Percentiles rank a stretch among this genome's conserved stretches.
Evolutionary conservation across 2,113 vertebrate species (phyloP).

Genomic region (Grammomys dolichurus): DNA sequence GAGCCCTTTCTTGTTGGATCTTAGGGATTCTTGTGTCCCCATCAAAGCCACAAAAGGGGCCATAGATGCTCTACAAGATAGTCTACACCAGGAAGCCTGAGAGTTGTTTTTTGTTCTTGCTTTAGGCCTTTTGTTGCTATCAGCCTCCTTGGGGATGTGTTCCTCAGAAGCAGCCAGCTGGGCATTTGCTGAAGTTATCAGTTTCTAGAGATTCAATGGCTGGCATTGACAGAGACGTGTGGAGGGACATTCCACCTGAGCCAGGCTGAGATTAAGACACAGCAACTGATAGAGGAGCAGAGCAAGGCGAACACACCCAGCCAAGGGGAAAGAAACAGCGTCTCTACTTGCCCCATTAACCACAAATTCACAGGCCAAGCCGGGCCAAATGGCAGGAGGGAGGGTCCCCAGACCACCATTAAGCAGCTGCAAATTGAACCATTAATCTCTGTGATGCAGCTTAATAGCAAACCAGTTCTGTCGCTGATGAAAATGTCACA

Average conservation of each 20-base stretch:
- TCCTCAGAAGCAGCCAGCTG: slow-evolving; percentile 42
- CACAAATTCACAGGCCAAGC: slow-evolving; percentile 23
- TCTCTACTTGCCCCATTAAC: slow-evolving; percentile 73
- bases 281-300: slow-evolving; percentile 48
- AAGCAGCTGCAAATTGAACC: slow-evolving; percentile 67
- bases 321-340: slow-evolving; percentile 65
- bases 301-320: slow-evolving; percentile 49
- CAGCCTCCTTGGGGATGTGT: not conserved
- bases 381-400: slow-evolving; percentile 4
- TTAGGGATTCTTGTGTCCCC: not conserved
- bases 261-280: slow-evolving; percentile 72
- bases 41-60: slow-evolving; percentile 30
- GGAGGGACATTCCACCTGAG: slow-evolving; percentile 66
- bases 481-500: slow-evolving; percentile 42
- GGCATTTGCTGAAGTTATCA: slow-evolving; percentile 60
- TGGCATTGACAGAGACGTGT: slow-evolving; percentile 47
- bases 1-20: slow-evolving; percentile 46
- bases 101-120: not conserved
- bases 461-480: slow-evolving; percentile 58
- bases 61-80: slow-evolving; percentile 43
- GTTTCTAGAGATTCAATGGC: slow-evolving; percentile 65
- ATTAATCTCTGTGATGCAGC: slow-evolving; percentile 62
- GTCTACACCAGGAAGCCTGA: not conserved
- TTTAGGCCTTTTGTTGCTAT: slow-evolving; percentile 42
- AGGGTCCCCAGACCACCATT: slow-evolving; percentile 26